Conservation (phyloP, 2,888 invertebrate genomes). For the Melanostoma mellinum region DNA sequence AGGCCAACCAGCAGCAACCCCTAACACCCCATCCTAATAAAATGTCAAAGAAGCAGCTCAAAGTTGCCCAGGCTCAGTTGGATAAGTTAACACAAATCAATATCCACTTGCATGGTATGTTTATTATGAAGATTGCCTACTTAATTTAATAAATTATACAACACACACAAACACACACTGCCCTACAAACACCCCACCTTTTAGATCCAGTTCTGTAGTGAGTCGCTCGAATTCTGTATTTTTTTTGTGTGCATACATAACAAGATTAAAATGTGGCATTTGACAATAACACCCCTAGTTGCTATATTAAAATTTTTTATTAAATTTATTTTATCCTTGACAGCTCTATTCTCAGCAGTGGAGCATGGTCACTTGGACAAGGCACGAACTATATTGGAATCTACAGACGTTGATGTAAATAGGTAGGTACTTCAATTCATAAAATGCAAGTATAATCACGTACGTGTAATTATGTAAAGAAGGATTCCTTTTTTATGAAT, state of each 20-base stretch:
- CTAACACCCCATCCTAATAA: constrained; percentile 81
- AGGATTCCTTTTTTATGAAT: background rate
- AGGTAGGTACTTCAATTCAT: constrained; percentile 84
- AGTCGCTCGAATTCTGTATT: constrained; percentile 68
- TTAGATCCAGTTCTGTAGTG: constrained; percentile 39
- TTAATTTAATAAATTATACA: background rate
- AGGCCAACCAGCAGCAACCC: constrained; percentile 74
- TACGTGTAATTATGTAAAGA: background rate
- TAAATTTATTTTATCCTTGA: constrained; percentile 80
- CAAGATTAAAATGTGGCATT: constrained; percentile 24
- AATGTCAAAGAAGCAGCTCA: constrained; percentile 87
- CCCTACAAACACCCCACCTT: constrained; percentile 1
- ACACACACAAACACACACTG: constrained; percentile 21
- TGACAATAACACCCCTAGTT: background rate
- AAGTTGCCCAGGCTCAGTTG: constrained; percentile 87
- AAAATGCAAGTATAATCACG: constrained; percentile 10
- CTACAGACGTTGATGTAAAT: constrained; percentile 96
- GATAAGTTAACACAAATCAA: constrained; percentile 91
- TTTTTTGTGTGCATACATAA: constrained; percentile 39
- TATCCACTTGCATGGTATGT: constrained; percentile 92
- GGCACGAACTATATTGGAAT: constrained; percentile 94
- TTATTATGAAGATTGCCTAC: constrained; percentile 2
- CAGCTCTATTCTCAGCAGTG: constrained; percentile 96
- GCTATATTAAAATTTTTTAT: constrained; percentile 22
- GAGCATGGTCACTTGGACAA: constrained; percentile 97